A percentile compares a stretch with the other conserved stretches of the same genome.
Conservation (phyloP, 2,888 invertebrate genomes). For the Pterobdella sp. region DNA sequence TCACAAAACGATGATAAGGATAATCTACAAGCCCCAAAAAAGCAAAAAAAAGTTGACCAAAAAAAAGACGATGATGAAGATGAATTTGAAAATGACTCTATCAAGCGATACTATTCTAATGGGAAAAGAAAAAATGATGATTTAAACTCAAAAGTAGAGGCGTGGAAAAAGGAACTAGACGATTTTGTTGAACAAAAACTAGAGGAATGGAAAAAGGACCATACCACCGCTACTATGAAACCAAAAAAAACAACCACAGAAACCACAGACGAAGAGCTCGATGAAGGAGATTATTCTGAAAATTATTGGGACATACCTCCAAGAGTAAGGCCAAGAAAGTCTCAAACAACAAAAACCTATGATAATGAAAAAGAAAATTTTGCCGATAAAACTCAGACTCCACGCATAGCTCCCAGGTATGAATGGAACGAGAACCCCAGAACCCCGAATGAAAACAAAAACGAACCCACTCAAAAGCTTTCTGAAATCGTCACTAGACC, state of each 20-base stretch:
- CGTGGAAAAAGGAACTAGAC: neutral
- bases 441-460: neutral
- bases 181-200: neutral
- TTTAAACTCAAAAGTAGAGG: neutral
- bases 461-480: neutral
- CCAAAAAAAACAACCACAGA: too few species aligned
- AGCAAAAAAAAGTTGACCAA: neutral
- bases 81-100: neutral
- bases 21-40: neutral
- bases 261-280: too few species aligned
- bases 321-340: neutral
- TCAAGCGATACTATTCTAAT: neutral
- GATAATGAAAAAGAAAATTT: neutral
- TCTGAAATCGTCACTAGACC: too few species aligned
- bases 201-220: neutral
- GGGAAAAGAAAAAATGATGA: neutral
- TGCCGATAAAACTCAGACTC: neutral
- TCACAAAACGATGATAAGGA: neutral
- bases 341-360: neutral
- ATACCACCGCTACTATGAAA: too few species aligned
- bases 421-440: neutral
- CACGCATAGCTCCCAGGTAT: neutral
- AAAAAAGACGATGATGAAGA: slow-evolving; percentile 1
- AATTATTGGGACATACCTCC: neutral
- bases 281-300: neutral